phyloP scores from a whole-genome alignment of 1,140 invertebrate genomes.

The Papilio dardanus region DNA sequence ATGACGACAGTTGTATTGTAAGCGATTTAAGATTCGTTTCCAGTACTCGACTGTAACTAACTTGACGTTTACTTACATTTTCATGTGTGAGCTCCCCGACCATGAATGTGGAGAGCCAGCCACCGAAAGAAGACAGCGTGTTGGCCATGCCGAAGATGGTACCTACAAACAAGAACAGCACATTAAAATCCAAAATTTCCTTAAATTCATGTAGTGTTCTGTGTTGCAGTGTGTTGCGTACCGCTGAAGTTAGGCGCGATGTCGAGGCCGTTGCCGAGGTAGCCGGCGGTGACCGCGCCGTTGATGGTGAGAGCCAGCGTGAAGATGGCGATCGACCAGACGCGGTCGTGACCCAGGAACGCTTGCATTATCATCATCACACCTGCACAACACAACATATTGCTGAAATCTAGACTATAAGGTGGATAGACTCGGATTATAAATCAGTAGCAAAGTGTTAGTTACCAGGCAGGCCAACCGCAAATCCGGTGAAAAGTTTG shows the following conservation, averaged over 20 bases:
- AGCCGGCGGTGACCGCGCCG: constrained; percentile 93
- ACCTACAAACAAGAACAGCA: constrained; percentile 64
- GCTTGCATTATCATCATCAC: constrained; percentile 88
- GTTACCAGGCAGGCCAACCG: constrained; percentile 73
- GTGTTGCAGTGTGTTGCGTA: constrained; percentile 41
- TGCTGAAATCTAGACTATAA: background rate
- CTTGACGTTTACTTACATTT: constrained; percentile 82
- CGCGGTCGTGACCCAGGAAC: constrained; percentile 86
- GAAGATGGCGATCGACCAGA: constrained; percentile 88
- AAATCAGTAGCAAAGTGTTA: too few relatives aligned
- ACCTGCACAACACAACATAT: constrained; percentile 71
- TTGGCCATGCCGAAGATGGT: constrained; percentile 96
- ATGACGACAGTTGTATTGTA: too few relatives aligned
- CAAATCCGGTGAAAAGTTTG: constrained; percentile 75
- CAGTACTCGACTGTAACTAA: too few relatives aligned
- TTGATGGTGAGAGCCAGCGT: constrained; percentile 91
- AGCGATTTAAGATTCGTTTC: too few relatives aligned
- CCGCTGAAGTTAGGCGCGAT: constrained; percentile 96
- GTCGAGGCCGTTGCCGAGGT: constrained; percentile 93
- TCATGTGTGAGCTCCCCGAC: constrained; percentile 91
- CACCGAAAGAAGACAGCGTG: constrained; percentile 93
- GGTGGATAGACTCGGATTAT: too few relatives aligned
- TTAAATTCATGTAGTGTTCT: too few relatives aligned
- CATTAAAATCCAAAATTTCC: background rate
- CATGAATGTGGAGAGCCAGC: constrained; percentile 92